Conservation (phyloP, 2,113 vertebrate species). For the Callithrix jacchus region DNA sequence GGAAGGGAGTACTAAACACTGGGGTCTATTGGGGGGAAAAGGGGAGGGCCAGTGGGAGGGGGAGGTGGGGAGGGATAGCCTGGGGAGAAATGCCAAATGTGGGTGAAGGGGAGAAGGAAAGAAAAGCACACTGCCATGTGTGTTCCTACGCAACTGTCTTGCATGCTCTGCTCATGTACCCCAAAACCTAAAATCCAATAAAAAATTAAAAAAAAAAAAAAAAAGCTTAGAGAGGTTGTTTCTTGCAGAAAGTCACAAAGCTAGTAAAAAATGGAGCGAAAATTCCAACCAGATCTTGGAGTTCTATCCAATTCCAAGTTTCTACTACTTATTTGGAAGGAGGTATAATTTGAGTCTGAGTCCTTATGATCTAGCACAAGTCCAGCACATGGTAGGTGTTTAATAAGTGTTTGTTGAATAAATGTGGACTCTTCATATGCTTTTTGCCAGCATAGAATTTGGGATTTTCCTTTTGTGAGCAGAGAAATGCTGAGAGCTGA, state of each 20-base stretch:
- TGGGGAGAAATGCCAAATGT: too few relatives aligned
- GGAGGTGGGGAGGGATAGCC: too few relatives aligned
- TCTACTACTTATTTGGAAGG: not conserved
- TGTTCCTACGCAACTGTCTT: too few relatives aligned
- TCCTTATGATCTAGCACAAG: not conserved
- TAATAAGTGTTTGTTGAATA: not conserved
- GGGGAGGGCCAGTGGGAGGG: too few relatives aligned
- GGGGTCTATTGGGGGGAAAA: too few relatives aligned
- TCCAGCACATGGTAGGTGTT: not conserved
- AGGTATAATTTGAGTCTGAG: not conserved
- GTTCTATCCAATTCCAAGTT: not conserved
- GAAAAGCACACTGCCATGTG: too few relatives aligned
- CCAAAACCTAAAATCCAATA: too few relatives aligned
- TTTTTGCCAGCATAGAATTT: not conserved
- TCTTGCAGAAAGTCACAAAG: not conserved
- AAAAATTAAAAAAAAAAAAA: not conserved
- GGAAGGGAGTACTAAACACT: too few relatives aligned
- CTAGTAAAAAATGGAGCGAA: not conserved
- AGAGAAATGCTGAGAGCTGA: not conserved
- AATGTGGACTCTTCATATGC: not conserved
- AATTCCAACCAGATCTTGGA: not conserved
- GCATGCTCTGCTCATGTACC: too few relatives aligned
- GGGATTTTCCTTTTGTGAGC: not conserved
- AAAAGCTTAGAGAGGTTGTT: not conserved
- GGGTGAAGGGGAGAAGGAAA: too few relatives aligned